Evolutionary conservation across 2,888 invertebrate species (phyloP), one percentile per base, ranked within the genome.

Genomic region (Iselma pallidipennis): DNA sequence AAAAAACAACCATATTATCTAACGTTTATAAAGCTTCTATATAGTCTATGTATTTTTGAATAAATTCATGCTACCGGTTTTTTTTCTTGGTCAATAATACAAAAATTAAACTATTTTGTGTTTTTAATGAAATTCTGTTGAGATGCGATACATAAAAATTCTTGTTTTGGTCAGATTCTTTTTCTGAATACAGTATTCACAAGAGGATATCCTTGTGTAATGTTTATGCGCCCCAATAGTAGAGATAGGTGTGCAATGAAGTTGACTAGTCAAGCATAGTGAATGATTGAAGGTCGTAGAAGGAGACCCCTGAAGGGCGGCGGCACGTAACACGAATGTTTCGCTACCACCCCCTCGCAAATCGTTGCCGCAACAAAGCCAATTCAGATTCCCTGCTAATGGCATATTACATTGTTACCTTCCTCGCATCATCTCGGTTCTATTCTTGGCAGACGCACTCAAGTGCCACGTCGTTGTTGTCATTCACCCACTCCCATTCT

Each of bases 351-450:
- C 69, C 71, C 62, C 67, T 70, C 68, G 68, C 73, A 71, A 74
- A 73, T 75, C 74, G 74, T 73, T 71, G 67, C 77, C 76, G 73
- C 80, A 80, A 82, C 81, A 82, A 82, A 80, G 81, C 81, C 81
- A 81, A 81, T 81, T 82, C 80, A 81, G 78, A 82, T 80, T 82
- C 81, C 76, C 79, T 80, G 79, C 81, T 82, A 82, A 82, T 82
- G 82, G 82, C 81, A 81, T 78, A 80, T 82, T 81, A 82, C 80
- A 82, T 82, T 82, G 82, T 82, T 81, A 81, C 81, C 81, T 81
- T 79, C 76, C 76, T 74, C 69, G 68, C 72, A 64, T 68, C 70
- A 68, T 61, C 63, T 61, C 58, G 59, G 50, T 59, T 72, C 73
- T 70, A 74, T 75, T 77, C 74, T 74, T 72, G 68, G 70, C 70